Conservation (phyloP, 2,888 invertebrate species). For the Athetis lepigone region DNA sequence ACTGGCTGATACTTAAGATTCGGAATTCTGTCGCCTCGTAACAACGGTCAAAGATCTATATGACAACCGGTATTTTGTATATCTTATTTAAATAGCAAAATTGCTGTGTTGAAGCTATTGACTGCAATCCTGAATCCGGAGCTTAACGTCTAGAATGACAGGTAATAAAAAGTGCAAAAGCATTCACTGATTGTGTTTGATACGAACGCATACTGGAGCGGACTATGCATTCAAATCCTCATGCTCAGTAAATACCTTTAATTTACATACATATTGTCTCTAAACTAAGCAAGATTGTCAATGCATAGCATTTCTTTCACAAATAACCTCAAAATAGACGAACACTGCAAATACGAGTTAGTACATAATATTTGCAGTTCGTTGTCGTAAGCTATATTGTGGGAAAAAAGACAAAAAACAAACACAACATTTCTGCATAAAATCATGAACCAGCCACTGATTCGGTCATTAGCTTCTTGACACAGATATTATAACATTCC, state of each 20-base stretch:
- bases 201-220: conserved; percentile 23
- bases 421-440: conserved; percentile 37
- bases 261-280: conserved; percentile 18
- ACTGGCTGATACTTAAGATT: too few species aligned
- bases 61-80: too few species aligned
- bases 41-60: too few species aligned
- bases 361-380: conserved; percentile 14
- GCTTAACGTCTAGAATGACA: background rate
- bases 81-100: too few species aligned
- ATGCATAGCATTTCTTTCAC: conserved; percentile 3
- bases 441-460: conserved; percentile 39
- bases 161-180: conserved; percentile 1
- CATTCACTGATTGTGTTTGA: conserved; percentile 13
- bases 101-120: too few species aligned
- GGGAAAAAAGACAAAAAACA: conserved; percentile 31
- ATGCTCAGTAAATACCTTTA: conserved; percentile 13
- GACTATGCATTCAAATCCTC: conserved; percentile 28
- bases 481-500: conserved; percentile 58
- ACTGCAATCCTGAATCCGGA: too few species aligned
- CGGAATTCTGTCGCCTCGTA: too few species aligned
- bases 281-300: conserved; percentile 16
- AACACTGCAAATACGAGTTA: too few species aligned
- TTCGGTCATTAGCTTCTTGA: conserved; percentile 61
- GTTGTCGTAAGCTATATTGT: conserved; percentile 16
- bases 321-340: background rate